phyloP scores from a whole-genome alignment of 2,113 vertebrate species.

The Butorides virescens region DNA sequence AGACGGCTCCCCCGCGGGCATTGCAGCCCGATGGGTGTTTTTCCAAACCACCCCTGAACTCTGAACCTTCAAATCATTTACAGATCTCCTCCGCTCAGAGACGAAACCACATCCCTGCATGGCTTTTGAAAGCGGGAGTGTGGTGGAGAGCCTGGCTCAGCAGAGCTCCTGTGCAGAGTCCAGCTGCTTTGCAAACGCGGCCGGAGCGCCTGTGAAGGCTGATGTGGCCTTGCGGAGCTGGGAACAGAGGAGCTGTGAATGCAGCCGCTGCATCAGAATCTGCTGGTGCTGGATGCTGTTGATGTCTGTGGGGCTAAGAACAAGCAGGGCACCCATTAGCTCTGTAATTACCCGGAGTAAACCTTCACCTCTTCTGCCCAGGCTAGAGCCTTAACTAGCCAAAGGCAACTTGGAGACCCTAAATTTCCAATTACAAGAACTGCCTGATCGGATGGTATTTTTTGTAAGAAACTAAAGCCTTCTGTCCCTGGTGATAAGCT shows the following conservation, averaged over 20 bases:
- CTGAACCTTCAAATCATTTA: constrained; percentile 48
- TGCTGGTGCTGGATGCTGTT: background rate
- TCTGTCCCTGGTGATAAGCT: background rate
- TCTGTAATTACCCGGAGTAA: background rate
- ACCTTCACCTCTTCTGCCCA: background rate
- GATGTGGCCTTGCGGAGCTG: background rate
- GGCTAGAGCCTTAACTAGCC: background rate
- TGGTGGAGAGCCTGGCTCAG: background rate
- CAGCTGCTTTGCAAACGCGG: background rate
- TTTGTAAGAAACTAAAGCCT: background rate
- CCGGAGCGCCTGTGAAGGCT: background rate
- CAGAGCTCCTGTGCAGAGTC: background rate
- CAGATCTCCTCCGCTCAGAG: background rate
- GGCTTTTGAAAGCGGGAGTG: background rate
- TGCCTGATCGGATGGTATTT: background rate
- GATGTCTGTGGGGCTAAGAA: background rate
- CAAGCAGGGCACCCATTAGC: background rate
- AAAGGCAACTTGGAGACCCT: background rate
- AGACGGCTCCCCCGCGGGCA: background rate
- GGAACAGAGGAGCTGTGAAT: background rate
- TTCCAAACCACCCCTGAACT: constrained; percentile 38
- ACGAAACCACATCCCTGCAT: background rate
- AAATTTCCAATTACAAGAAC: background rate
- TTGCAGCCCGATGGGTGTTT: background rate
- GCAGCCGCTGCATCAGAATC: background rate